Conservation (phyloP, 2,888 invertebrate genomes). For the Mycogona germanica region DNA sequence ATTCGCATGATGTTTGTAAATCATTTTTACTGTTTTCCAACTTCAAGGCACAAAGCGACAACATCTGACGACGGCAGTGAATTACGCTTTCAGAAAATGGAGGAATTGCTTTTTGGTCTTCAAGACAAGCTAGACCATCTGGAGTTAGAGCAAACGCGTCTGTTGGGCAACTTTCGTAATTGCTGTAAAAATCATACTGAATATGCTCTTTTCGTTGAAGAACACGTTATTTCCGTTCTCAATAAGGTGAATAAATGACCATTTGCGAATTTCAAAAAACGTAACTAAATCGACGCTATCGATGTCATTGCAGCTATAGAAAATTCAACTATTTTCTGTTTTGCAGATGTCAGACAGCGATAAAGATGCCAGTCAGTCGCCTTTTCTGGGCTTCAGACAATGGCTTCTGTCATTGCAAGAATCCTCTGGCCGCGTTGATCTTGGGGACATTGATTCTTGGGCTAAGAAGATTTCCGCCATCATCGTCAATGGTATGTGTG, state of each 20-base stretch:
- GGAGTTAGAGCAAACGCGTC: neutral
- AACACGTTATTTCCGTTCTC: slow-evolving; percentile 8
- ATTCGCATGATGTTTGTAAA: too few relatives aligned
- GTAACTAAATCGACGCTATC: neutral
- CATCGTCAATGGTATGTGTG: too few relatives aligned
- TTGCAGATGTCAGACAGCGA: neutral
- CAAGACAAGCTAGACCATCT: neutral
- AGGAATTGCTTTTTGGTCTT: neutral
- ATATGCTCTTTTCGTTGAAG: slow-evolving; percentile 10
- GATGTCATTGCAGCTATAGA: neutral
- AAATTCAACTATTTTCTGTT: neutral
- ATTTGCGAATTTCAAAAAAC: neutral
- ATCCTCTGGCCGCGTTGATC: too few relatives aligned
- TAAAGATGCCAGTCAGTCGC: neutral
- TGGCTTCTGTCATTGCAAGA: too few relatives aligned
- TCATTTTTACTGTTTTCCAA: too few relatives aligned
- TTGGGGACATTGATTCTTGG: too few relatives aligned
- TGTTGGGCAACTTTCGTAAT: slow-evolving; percentile 9
- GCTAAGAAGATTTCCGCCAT: too few relatives aligned
- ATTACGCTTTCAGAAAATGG: too few relatives aligned
- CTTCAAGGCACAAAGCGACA: too few relatives aligned
- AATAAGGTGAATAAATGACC: neutral
- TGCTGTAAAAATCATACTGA: slow-evolving; percentile 16
- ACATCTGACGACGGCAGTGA: too few relatives aligned
- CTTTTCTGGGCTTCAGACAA: neutral